These are phyloP conservation scores for Ophiothrix spiculata DNA, from an alignment of 35 echinoderm and acorn worm species.

Conservation along the genomic window DNA sequence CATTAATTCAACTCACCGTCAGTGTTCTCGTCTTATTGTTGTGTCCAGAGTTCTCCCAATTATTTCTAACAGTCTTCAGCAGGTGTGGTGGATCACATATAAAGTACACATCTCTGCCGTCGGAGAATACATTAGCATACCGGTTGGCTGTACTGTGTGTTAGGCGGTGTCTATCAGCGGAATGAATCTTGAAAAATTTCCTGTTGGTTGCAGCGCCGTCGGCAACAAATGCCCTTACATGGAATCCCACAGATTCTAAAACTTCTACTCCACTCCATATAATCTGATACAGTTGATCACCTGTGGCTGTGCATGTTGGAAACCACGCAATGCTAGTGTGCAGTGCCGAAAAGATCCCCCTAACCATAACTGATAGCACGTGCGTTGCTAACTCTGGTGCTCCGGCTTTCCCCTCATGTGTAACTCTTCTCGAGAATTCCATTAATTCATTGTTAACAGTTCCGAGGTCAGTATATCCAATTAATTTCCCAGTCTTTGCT, in stretches of 20 bases:
- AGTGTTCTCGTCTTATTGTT: slow-evolving; percentile 42
- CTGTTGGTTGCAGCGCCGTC: slow-evolving; percentile 50
- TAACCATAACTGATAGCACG: slow-evolving; percentile 48
- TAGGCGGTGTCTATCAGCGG: neutral
- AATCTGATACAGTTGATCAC: neutral
- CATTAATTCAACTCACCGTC: slow-evolving; percentile 26
- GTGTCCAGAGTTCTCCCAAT: slow-evolving; percentile 50
- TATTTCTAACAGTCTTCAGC: slow-evolving; percentile 50
- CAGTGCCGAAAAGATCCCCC: slow-evolving; percentile 12
- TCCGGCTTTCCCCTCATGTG: neutral
- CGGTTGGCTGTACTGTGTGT: slow-evolving; percentile 10
- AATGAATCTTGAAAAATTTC: slow-evolving; percentile 17
- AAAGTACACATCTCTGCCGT: slow-evolving; percentile 27
- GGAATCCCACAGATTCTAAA: slow-evolving; percentile 30
- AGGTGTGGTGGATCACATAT: slow-evolving; percentile 41
- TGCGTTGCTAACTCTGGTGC: slow-evolving; percentile 10
- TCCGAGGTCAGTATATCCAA: slow-evolving; percentile 50
- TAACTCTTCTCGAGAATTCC: slow-evolving; percentile 10
- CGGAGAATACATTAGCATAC: neutral
- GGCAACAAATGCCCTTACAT: slow-evolving; percentile 37
- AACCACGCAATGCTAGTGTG: slow-evolving; percentile 29
- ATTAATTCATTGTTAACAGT: slow-evolving; percentile 32
- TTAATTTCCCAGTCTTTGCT: slow-evolving; percentile 11
- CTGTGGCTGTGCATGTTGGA: neutral
- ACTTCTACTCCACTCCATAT: slow-evolving; percentile 17